phyloP scores from a whole-genome alignment of 2,888 invertebrate genomes.

The Panopea generosa region DNA sequence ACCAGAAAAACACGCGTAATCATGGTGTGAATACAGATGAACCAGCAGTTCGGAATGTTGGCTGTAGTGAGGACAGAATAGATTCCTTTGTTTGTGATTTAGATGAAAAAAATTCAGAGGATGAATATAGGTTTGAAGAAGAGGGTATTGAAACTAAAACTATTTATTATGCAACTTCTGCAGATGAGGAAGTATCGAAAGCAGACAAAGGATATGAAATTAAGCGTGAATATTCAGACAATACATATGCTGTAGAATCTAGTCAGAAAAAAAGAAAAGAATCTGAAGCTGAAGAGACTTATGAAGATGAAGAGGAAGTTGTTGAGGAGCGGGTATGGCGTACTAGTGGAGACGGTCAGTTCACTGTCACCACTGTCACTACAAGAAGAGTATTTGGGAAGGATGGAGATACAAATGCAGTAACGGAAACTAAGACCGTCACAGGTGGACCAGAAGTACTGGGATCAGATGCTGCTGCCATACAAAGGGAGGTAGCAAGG shows the following conservation, averaged over 20 bases:
- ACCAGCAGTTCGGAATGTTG: slow-evolving; percentile 50
- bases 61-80: slow-evolving; percentile 65
- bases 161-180: slow-evolving; percentile 44
- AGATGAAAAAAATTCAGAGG: slow-evolving; percentile 63
- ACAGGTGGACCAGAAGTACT: slow-evolving; percentile 60
- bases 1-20: slow-evolving; percentile 42
- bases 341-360: slow-evolving; percentile 66
- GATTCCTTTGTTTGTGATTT: slow-evolving; percentile 68
- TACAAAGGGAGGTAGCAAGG: slow-evolving; percentile 52
- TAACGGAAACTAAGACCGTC: slow-evolving; percentile 55
- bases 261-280: neutral
- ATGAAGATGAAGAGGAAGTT: slow-evolving; percentile 57
- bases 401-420: slow-evolving; percentile 39
- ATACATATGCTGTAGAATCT: slow-evolving; percentile 27
- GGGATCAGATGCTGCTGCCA: slow-evolving; percentile 47
- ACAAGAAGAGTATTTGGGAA: slow-evolving; percentile 52
- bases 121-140: slow-evolving; percentile 62
- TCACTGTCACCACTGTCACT: slow-evolving; percentile 66
- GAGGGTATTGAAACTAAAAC: slow-evolving; percentile 63
- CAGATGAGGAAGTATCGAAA: slow-evolving; percentile 42
- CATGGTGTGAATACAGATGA: slow-evolving; percentile 58
- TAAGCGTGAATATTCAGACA: slow-evolving; percentile 47
- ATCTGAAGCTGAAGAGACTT: slow-evolving; percentile 11
- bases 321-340: slow-evolving; percentile 67
- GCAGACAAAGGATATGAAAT: slow-evolving; percentile 60